Base-by-base conservation (phyloP, 2,888 invertebrate genomes). In the Schrankia costaestrigalis region DNA sequence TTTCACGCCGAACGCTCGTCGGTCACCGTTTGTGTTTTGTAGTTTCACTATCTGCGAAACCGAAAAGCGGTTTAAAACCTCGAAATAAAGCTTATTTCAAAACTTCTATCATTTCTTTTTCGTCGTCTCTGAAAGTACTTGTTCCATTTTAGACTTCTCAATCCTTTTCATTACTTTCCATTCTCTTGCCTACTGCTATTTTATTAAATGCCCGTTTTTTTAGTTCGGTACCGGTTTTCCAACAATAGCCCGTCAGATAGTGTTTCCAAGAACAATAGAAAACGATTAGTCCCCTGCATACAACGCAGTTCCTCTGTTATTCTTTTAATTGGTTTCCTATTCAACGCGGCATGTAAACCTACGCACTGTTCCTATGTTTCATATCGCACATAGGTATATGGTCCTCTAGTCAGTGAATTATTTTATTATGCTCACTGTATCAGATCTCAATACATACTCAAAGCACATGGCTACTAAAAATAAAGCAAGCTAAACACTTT, bases 181-280 rank as follows among this genome's bases (percentile, higher is more conserved):
- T 51, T 57, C 60, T 70, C 70, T 78, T 76, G 73, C 76, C 71
- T 53, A 53, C 52, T 57, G 49, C 46, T 84, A 67, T 69, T 71
- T 84, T 84, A 84, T 82, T 79, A 76, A 86, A 72, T 52, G 66
- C 46, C 61, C 71, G 70, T 64, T 36, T 76, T 80, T 76, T 78
- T 82, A 79, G 82, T 80, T 73, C 52, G 46, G 47, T 51, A 60
- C 53, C 54, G 56, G 55, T 56, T 51, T 50, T 51, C 45, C 57
- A 66, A 77, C 81, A 81, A 81, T 74, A 71, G 77, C 53, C 40
- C 26, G 51, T 40, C 66, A 71, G 72, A 85, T 85, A 85, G 84
- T 85, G 82, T 61, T 48, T 46, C 63, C 54, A 75, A 69, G 74
- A 68, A 85, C 84, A 86, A 84, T 81, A 71, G 77, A 63, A 77